Conservation (phyloP, 2,888 invertebrate genomes). For the Emmelina monodactyla region DNA sequence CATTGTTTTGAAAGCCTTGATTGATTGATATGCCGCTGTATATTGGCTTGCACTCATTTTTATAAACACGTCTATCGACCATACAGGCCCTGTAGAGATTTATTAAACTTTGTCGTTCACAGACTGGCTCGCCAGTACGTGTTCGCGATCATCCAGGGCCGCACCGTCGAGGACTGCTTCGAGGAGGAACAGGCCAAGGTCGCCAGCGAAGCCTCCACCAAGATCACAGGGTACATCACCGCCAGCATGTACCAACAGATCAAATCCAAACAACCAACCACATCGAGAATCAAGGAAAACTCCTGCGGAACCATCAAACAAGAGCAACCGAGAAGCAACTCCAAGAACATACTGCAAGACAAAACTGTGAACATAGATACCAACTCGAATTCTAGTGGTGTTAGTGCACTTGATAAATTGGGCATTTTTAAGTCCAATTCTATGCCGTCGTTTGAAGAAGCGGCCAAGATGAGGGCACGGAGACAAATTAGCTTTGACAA, state of each 20-base stretch:
- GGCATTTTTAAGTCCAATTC: slow-evolving; percentile 45
- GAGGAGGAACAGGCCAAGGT: slow-evolving; percentile 47
- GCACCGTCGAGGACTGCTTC: slow-evolving; percentile 70
- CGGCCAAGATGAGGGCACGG: slow-evolving; percentile 59
- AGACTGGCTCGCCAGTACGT: slow-evolving; percentile 72
- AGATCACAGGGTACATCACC: slow-evolving; percentile 61
- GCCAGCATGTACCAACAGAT: slow-evolving; percentile 46
- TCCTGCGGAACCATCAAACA: slow-evolving; percentile 29
- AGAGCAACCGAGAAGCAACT: slow-evolving; percentile 35
- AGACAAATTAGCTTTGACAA: slow-evolving; percentile 70
- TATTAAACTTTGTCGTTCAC: no score
- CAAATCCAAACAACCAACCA: slow-evolving; percentile 25
- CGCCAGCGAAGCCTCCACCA: slow-evolving; percentile 32
- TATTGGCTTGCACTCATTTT: no score
- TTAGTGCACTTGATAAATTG: slow-evolving; percentile 36
- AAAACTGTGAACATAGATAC: slow-evolving; percentile 52
- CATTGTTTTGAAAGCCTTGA: no score
- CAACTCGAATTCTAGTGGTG: slow-evolving; percentile 40
- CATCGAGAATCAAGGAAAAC: slow-evolving; percentile 54
- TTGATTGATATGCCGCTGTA: no score
- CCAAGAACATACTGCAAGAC: slow-evolving; percentile 55
- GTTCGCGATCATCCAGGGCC: slow-evolving; percentile 70
- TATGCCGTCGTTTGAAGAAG: slow-evolving; percentile 54
- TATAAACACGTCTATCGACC: no score
- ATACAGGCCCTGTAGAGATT: no score